Base-by-base conservation (phyloP, 2,113 vertebrate species). In the Capricornis sumatraensis region DNA sequence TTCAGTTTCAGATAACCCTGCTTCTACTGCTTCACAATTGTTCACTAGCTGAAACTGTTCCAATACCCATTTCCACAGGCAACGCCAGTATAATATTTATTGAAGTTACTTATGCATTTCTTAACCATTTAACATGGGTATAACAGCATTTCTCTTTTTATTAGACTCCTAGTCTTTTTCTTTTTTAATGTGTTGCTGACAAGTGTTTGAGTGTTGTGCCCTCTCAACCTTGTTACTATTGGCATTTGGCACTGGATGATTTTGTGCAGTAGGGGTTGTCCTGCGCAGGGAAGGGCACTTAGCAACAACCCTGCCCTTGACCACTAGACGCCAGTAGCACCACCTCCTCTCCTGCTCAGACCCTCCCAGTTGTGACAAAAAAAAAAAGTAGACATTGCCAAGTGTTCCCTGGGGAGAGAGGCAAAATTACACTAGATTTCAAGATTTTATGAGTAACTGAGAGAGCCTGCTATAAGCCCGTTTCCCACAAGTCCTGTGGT, bases 21-120 rank as follows among this genome's bases (percentile, higher is more conserved):
- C 62, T 40, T 45, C 81, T 2, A 1, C 55, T 21, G 30, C 25
- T 27, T 71, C 64, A 30, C 6, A 33, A 2, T 6, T 50, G 5
- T 47, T 11, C 21, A 9, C 4, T 33, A 33, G 85, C 64, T 52
- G 23, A 43, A 28, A 45, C 16, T 12, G 36, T 62, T 45, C 21
- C 2, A 3, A 27, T 0, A 1, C 30, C 15, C 36, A 8, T 45
- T 52, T 93, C 71, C 50, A 83, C 11, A 21, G 36, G 79, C 45
- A 87, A 50, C 0, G 0, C 3, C 60, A 60, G 36, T 52, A 0
- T 10, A 33, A 19, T 47, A 30, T 47, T 78, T 47, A 40, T 33
- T 96, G 40, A 5, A 45, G 25, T 52, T 40, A 47, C n/a, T 40
- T 64, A 60, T 55, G 13, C 7, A 91, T 92, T 85, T 93, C 40